phyloP scores from a whole-genome alignment of 2,888 invertebrate species.

The Poecilus cupreus region DNA sequence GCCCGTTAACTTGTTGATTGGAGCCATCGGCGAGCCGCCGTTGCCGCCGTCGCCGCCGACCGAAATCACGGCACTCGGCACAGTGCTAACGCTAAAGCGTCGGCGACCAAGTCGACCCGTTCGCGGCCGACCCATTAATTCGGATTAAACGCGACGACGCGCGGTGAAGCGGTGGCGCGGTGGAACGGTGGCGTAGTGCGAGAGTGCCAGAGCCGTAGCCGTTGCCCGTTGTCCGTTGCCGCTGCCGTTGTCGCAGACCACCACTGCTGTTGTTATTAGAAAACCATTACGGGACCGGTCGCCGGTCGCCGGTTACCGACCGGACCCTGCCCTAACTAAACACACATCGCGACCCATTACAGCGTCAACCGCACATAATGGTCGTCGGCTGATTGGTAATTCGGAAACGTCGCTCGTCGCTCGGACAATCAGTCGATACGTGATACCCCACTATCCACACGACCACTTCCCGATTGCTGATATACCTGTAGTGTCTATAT shows the following conservation, averaged over 20 bases:
- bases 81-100: neutral
- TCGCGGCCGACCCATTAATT: conserved; percentile 49
- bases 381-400: conserved; percentile 28
- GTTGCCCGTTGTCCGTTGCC: neutral
- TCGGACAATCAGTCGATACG: neutral
- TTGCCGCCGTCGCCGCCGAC: neutral
- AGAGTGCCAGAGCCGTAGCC: neutral
- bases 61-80: conserved; percentile 19
- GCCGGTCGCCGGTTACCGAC: neutral
- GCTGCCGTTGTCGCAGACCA: neutral
- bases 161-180: neutral
- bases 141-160: conserved; percentile 56
- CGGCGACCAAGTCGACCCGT: conserved; percentile 23
- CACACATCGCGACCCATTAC: conserved; percentile 40
- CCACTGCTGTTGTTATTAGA: conserved; percentile 43
- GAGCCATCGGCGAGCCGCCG: conserved; percentile 47
- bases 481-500: neutral
- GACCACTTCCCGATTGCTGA: neutral
- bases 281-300: conserved; percentile 44
- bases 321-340: conserved; percentile 23
- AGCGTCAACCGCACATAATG: conserved; percentile 41
- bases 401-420: conserved; percentile 15
- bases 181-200: no score
- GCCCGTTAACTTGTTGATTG: conserved; percentile 59
- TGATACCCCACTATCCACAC: neutral